These are phyloP conservation scores for Drosophila sturtevanti DNA, from an alignment of 1,140 invertebrate genomes.

Conservation along the genomic window DNA sequence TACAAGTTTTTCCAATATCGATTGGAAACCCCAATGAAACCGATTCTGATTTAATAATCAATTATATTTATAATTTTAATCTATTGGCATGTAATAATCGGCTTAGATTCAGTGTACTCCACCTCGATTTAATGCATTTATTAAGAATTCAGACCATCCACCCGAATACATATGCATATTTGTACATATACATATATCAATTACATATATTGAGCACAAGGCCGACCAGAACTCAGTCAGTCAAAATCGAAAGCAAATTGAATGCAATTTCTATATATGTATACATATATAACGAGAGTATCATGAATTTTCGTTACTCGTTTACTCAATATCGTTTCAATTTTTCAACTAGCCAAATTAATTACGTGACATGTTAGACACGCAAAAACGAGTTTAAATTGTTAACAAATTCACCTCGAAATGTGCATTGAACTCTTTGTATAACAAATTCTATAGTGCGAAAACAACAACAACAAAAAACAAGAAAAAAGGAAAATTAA, in stretches of 20 bases:
- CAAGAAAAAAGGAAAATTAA: slow-evolving; percentile 11
- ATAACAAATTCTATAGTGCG: slow-evolving; percentile 44
- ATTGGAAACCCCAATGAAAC: too few relatives aligned
- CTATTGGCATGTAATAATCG: neutral
- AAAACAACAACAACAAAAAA: too few relatives aligned
- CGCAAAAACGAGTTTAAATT: slow-evolving; percentile 67
- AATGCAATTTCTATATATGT: slow-evolving; percentile 3
- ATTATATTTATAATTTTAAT: too few relatives aligned
- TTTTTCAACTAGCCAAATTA: slow-evolving; percentile 41
- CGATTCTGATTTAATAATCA: too few relatives aligned
- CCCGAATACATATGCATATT: slow-evolving; percentile 20
- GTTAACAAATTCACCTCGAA: slow-evolving; percentile 74
- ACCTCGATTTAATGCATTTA: slow-evolving; percentile 1
- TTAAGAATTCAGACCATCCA: slow-evolving; percentile 28
- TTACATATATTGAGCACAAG: slow-evolving; percentile 68
- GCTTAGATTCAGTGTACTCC: neutral
- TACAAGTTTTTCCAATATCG: too few relatives aligned
- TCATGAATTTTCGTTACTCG: slow-evolving; percentile 37
- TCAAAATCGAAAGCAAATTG: slow-evolving; percentile 48
- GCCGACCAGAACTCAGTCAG: slow-evolving; percentile 52
- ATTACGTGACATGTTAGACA: slow-evolving; percentile 75
- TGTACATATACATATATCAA: slow-evolving; percentile 48
- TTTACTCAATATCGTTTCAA: slow-evolving; percentile 42
- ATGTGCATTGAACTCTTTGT: slow-evolving; percentile 71
- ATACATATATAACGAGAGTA: neutral